Evolutionary conservation across 1,140 invertebrate genomes (phyloP).

Genomic region (Drosophila grimshawi): DNA sequence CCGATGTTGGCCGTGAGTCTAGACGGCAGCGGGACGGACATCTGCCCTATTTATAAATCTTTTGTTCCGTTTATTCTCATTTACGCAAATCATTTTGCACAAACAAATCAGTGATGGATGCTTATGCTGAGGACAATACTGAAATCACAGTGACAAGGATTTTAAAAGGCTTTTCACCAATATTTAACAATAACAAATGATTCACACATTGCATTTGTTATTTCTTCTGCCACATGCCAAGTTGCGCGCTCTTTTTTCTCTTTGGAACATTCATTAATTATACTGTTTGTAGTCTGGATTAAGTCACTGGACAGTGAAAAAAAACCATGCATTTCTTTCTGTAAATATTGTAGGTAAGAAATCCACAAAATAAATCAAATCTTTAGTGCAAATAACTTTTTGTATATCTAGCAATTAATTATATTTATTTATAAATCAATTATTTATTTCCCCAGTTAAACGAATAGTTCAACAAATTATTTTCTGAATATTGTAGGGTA

Average conservation of each 20-base stretch:
- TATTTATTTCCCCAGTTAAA: no score
- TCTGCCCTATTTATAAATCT: constrained; percentile 22
- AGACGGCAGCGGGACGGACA: background rate
- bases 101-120: constrained; percentile 37
- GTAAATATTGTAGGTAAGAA: no score
- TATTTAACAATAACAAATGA: constrained; percentile 58
- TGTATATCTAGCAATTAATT: no score
- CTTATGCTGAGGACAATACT: constrained; percentile 9
- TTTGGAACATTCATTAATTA: constrained; percentile 51
- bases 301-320: no score
- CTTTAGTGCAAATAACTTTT: no score
- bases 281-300: constrained; percentile 25
- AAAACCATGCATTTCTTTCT: no score
- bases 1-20: constrained; percentile 12
- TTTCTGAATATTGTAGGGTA: no score
- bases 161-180: constrained; percentile 29
- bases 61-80: background rate
- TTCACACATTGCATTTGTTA: constrained; percentile 36
- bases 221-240: constrained; percentile 24
- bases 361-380: no score
- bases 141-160: constrained; percentile 36
- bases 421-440: no score
- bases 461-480: no score
- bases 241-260: constrained; percentile 4
- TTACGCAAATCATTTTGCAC: constrained; percentile 1